Evolutionary conservation across 2,888 invertebrate genomes (phyloP), one percentile per base, ranked within the genome.

Genomic region (Aporophyla lueneburgensis): DNA sequence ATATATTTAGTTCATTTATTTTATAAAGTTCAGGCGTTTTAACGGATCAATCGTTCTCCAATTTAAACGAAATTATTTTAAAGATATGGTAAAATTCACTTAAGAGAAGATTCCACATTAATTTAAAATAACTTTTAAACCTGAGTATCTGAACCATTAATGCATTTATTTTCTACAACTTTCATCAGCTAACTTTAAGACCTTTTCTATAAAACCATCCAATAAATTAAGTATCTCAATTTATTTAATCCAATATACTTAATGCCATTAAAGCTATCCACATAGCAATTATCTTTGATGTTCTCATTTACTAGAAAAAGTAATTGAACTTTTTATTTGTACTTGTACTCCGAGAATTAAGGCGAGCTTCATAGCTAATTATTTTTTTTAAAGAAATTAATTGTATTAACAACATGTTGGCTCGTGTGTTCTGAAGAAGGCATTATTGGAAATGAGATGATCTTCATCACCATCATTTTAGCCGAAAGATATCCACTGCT

Each of bases 301-400:
- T 4, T 53, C 27, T 54, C 14, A 21, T 72, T 74, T 49, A 21
- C 53, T 74, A 76, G 51, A 49, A 59, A 78, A 70, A 59, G 12
- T 65, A 78, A 76, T 82, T 69, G 49, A 75, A 71, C 27, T 24
- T 74, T 75, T 78, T 54, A 72, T 85, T 76, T 79, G 53, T 68
- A 70, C 58, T 65, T 56, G 40, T 46, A 16, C 33, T 71, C 65
- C 14, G 19, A 69, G 16, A 82, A 59, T 62, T 51, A 67, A 58
- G 5, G 2, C 9, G 33, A 62, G 2, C 27, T 56, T 63, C 33
- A 53, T 67, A 84, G 40, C 19, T 70, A 72, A 63, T 68, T 68
- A 9, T 40, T 69, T 62, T 19, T 14, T 19, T 51, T 43, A 3
- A 24, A 46, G 19, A 67, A 70, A 61, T n/a, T n/a, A n/a, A 61